phyloP scores from a whole-genome alignment of 2,797 vertebrate genomes.

The Lutjanus campechanus region DNA sequence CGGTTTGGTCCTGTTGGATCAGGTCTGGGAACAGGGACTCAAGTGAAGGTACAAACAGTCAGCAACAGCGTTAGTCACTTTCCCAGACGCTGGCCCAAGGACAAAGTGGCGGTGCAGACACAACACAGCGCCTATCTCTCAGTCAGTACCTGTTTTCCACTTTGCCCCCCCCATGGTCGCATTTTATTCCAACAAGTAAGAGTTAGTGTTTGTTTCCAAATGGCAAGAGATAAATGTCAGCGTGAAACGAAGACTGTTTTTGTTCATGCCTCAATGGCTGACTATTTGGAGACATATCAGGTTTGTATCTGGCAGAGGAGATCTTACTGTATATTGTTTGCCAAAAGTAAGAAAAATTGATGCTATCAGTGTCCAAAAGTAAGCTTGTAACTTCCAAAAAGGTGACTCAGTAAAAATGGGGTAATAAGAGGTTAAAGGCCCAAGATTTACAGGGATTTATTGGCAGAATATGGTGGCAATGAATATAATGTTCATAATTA shows the following conservation, averaged over 20 bases:
- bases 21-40: constrained; percentile 53
- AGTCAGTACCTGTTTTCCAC: constrained; percentile 14
- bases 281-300: constrained; percentile 32
- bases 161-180: neutral
- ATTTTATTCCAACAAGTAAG: constrained; percentile 18
- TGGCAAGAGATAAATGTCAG: constrained; percentile 6
- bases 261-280: constrained; percentile 4
- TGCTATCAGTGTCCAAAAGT: neutral
- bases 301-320: constrained; percentile 16
- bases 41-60: constrained; percentile 47
- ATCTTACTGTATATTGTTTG: neutral
- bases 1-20: constrained; percentile 32
- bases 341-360: constrained; percentile 25
- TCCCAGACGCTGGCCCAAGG: constrained; percentile 53
- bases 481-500: no score
- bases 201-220: constrained; percentile 12
- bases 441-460: neutral
- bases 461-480: neutral
- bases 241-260: constrained; percentile 24
- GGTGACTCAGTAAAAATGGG: neutral
- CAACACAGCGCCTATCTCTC: constrained; percentile 49
- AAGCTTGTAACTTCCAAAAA: constrained; percentile 15
- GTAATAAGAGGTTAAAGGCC: neutral
- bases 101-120: constrained; percentile 60
- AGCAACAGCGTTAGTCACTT: constrained; percentile 30